Evolutionary conservation across 2,113 vertebrate species (phyloP).

Genomic region (Miniopterus natalensis): DNA sequence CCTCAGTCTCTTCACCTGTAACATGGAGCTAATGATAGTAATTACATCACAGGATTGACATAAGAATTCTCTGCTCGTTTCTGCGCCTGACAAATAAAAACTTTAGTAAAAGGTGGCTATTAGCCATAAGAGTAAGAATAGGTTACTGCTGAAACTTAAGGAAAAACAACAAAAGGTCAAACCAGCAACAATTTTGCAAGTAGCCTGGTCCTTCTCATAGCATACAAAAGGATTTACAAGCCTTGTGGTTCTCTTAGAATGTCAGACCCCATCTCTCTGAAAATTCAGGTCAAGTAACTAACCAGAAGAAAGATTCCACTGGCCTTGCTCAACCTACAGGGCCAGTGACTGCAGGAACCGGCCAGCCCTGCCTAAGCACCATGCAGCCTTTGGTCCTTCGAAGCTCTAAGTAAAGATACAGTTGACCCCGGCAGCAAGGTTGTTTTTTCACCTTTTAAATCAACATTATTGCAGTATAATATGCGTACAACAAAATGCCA

Average conservation of each 20-base stretch:
- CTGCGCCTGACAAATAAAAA: neutral
- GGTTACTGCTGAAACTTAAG: neutral
- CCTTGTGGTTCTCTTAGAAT: neutral
- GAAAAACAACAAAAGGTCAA: neutral
- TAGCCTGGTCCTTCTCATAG: neutral
- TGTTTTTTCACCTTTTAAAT: conserved; percentile 5
- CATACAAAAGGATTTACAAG: too few species aligned
- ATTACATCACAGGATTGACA: neutral
- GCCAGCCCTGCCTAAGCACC: too few species aligned
- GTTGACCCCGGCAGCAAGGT: neutral
- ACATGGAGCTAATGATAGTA: neutral
- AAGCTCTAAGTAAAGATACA: neutral
- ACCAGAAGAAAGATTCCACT: neutral
- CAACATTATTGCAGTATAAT: neutral
- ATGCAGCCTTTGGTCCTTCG: neutral
- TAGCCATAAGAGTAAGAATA: neutral
- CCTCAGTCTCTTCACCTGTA: conserved; percentile 9
- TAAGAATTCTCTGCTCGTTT: neutral
- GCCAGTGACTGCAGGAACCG: neutral
- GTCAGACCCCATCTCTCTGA: neutral
- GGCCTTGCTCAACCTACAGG: neutral
- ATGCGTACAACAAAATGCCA: conserved; percentile 4
- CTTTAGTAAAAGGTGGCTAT: neutral
- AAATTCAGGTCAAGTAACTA: neutral
- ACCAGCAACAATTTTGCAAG: neutral